Base-by-base conservation (phyloP, 2,797 vertebrate species). In the Rachycentron canadum region DNA sequence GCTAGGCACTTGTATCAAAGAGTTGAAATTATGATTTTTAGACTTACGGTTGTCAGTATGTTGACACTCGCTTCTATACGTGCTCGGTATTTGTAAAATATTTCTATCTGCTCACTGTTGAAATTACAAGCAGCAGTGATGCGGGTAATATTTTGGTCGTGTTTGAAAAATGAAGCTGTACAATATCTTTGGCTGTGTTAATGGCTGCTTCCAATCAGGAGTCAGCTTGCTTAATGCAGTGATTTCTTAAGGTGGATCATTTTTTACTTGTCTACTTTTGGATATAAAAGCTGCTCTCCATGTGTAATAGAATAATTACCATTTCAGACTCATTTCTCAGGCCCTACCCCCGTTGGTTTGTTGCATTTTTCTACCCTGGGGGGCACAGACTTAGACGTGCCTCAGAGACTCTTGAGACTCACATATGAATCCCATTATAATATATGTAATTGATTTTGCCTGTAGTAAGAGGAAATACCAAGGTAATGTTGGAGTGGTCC, bases 251-350 rank as follows among this genome's bases (percentile, higher is more conserved):
- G 60, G 49, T 45, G 60, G 40, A 61, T 61, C 23, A 59, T 47
- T 74, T 9, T 40, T n/a, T 43, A 64, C 32, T 30, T 26, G 32
- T 26, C 30, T 60, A 32, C 45, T 45, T 7, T 78, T 58, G 55
- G 58, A 32, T 72, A 64, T 76, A 52, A 81, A 85, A 85, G 43
- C 66, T 34, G 25, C 47, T 45, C 34, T 70, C 56, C 47, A 52
- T 53, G 60, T 78, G 59, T 79, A 80, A 86, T 65, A 36, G 49
- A 47, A 69, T 76, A 52, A 84, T 88, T 69, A 77, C 71, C 62
- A 49, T 78, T 83, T 85, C 32, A 71, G 61, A 53, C 66, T 72
- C n/a, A 32, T 78, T 78, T 74, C 36, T 68, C 32, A 50, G 34
- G 67, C 55, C 43, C 7, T 56, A 40, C 43, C 45, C 13, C 10